These are phyloP conservation scores for Cryptoblepharus egeriae DNA, from an alignment of 2,797 vertebrate genomes.

Conservation along the genomic window DNA sequence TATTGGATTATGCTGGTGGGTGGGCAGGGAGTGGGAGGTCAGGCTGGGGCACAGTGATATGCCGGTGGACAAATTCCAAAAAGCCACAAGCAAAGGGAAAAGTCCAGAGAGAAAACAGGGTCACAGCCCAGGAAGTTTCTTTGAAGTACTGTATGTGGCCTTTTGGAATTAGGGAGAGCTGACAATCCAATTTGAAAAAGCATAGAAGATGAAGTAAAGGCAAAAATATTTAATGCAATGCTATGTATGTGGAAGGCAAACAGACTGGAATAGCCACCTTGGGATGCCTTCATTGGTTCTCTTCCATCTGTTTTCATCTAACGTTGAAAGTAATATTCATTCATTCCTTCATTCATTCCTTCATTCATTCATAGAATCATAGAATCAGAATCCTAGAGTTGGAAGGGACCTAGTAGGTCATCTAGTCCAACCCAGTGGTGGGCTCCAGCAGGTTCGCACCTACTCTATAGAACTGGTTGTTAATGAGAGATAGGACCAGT, in stretches of 20 bases:
- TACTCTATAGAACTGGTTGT: too few species aligned
- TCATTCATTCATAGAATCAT: too few species aligned
- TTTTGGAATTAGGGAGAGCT: background rate
- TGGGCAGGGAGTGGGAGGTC: too few species aligned
- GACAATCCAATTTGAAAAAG: background rate
- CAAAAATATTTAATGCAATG: background rate
- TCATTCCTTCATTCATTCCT: too few species aligned
- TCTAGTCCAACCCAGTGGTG: too few species aligned
- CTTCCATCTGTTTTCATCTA: background rate
- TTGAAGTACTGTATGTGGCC: background rate
- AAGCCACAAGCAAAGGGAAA: background rate
- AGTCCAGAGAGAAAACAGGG: background rate
- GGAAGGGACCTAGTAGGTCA: too few species aligned
- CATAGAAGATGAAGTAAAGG: background rate
- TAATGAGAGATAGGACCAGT: too few species aligned
- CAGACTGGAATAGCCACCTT: background rate
- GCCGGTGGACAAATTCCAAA: background rate
- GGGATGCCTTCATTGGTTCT: background rate
- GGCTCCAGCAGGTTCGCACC: too few species aligned
- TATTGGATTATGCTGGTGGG: too few species aligned
- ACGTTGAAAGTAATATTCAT: background rate
- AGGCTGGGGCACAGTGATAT: too few species aligned
- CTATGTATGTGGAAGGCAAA: background rate
- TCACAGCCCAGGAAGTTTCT: background rate
- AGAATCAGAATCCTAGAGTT: too few species aligned